Evolutionary conservation across 2,113 vertebrate species (phyloP).

Genomic region (Dolichallabes microphthalmus): DNA sequence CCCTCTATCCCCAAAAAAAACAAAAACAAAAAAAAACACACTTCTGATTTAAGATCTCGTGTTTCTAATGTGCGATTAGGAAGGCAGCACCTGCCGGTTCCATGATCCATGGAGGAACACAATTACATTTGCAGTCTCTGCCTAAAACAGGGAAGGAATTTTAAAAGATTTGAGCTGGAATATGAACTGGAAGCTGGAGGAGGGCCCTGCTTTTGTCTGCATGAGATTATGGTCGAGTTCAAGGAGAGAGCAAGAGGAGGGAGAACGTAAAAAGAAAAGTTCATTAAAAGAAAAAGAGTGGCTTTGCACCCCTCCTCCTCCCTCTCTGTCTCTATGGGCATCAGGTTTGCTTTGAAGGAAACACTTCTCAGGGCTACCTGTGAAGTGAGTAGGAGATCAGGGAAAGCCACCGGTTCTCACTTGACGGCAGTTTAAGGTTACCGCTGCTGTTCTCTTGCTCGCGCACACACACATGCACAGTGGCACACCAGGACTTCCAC

Average conservation of each 20-base stretch:
- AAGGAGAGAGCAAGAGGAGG: constrained; percentile 31
- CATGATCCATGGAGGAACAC: constrained; percentile 13
- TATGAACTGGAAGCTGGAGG: constrained; percentile 33
- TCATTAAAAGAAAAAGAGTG: constrained; percentile 45
- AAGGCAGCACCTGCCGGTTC: constrained; percentile 34
- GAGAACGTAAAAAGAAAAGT: constrained; percentile 40
- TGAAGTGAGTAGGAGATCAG: constrained; percentile 48
- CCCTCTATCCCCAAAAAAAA: background rate
- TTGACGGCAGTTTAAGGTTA: constrained; percentile 49
- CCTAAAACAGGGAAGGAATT: constrained; percentile 40
- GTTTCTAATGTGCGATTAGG: background rate
- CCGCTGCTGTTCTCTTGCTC: constrained; percentile 27
- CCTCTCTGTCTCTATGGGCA: background rate
- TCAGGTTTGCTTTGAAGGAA: constrained; percentile 33
- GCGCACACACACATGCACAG: background rate
- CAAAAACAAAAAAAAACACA: background rate
- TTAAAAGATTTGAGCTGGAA: constrained; percentile 41
- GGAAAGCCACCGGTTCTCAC: constrained; percentile 45
- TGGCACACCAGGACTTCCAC: constrained; percentile 14
- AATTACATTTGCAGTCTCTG: constrained; percentile 31
- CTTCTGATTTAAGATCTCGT: background rate
- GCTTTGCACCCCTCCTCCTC: constrained; percentile 15
- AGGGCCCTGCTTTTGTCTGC: constrained; percentile 35
- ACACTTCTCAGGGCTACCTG: constrained; percentile 50
- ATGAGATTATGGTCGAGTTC: constrained; percentile 43